Conservation (phyloP, 2,888 invertebrate species). For the Pherbina coryleti region DNA sequence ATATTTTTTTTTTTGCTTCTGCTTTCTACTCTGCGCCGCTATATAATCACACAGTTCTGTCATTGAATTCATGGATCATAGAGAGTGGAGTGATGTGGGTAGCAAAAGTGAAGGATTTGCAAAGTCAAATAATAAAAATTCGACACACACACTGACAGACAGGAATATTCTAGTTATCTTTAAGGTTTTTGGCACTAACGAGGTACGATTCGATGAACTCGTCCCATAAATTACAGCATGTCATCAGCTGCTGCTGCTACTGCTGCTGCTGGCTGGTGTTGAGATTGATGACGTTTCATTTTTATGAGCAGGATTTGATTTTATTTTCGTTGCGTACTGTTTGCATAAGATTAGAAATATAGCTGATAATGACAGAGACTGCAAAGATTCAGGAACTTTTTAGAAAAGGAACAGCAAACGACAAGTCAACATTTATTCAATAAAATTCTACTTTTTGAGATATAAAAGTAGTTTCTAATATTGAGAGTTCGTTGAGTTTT, state of each 20-base stretch:
- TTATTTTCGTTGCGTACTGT: neutral
- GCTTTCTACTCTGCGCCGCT: neutral
- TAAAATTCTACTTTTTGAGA: neutral
- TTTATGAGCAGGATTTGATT: neutral
- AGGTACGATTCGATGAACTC: slow-evolving; percentile 29
- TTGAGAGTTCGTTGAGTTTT: too few relatives aligned
- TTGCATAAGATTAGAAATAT: too few relatives aligned
- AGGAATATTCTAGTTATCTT: neutral
- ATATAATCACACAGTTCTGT: neutral
- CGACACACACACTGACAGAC: neutral
- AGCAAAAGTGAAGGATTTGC: neutral
- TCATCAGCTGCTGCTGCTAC: slow-evolving; percentile 17
- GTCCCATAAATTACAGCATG: slow-evolving; percentile 28
- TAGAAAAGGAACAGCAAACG: too few relatives aligned
- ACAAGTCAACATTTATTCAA: neutral
- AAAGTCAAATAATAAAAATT: slow-evolving; percentile 15
- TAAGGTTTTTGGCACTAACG: slow-evolving; percentile 7
- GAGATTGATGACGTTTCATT: slow-evolving; percentile 10
- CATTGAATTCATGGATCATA: too few relatives aligned
- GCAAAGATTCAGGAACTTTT: too few relatives aligned
- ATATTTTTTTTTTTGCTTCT: neutral
- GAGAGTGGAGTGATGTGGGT: neutral
- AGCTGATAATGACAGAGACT: too few relatives aligned
- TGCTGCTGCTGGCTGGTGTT: neutral
- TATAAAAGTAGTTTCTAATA: too few relatives aligned